Conservation (phyloP, 2,113 vertebrate genomes). For the Polyodon spathula region DNA sequence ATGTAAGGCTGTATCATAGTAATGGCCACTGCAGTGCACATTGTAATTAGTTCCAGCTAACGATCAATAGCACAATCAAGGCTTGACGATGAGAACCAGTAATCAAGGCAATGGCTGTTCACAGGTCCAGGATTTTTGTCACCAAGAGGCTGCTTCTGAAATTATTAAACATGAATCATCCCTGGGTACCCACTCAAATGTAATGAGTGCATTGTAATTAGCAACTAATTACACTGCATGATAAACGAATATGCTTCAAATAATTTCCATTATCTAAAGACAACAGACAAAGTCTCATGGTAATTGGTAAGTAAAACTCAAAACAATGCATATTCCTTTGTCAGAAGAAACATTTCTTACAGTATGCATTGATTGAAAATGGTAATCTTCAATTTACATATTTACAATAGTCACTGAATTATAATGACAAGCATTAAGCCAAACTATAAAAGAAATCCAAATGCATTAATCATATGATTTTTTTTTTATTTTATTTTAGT, state of each 20-base stretch:
- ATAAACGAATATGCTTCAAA: conserved; percentile 35
- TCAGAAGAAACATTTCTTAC: conserved; percentile 13
- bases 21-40: too few relatives aligned
- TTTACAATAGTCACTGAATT: conserved; percentile 32
- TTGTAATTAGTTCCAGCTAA: neutral
- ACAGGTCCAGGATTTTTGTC: conserved; percentile 10
- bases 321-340: conserved; percentile 29
- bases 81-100: neutral
- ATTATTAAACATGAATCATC: conserved; percentile 47
- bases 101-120: too few relatives aligned
- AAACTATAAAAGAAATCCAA: conserved; percentile 19
- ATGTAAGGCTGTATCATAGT: too few relatives aligned
- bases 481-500: too few relatives aligned
- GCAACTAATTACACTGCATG: conserved; percentile 62
- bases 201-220: conserved; percentile 65
- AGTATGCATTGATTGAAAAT: conserved; percentile 34
- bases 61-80: neutral
- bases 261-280: conserved; percentile 39
- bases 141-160: conserved; percentile 33
- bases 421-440: conserved; percentile 30
- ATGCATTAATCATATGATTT: conserved; percentile 16
- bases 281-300: conserved; percentile 23
- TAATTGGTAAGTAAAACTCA: conserved; percentile 25
- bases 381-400: conserved; percentile 38
- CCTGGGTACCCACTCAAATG: conserved; percentile 49